These are phyloP conservation scores for Azorinus chamasolen DNA, from an alignment of 2,888 invertebrate species.

Conservation along the genomic window DNA sequence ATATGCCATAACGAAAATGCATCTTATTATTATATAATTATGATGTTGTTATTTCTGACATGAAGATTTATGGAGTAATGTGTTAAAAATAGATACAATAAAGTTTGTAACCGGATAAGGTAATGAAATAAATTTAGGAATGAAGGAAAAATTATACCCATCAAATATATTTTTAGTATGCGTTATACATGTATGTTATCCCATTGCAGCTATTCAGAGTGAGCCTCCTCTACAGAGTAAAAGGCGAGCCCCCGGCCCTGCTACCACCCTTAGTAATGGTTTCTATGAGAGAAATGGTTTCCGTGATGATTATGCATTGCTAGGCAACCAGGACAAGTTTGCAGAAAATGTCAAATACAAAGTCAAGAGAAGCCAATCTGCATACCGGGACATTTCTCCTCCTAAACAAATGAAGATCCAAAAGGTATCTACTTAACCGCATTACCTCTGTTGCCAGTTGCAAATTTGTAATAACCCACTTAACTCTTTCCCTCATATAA, in stretches of 20 bases:
- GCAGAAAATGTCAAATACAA: slow-evolving; percentile 79
- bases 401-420: slow-evolving; percentile 72
- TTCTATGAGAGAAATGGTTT: slow-evolving; percentile 61
- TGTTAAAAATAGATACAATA: no score
- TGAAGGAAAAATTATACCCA: no score
- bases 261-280: slow-evolving; percentile 71
- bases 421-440: slow-evolving; percentile 33
- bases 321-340: slow-evolving; percentile 84
- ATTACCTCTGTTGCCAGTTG: no score
- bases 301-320: slow-evolving; percentile 77
- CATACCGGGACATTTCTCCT: slow-evolving; percentile 66
- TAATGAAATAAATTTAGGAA: no score
- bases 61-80: no score
- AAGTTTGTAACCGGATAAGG: no score
- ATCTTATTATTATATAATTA: no score
- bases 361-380: slow-evolving; percentile 40
- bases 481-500: no score
- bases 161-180: no score
- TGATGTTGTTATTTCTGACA: no score
- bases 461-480: no score
- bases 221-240: slow-evolving; percentile 84
- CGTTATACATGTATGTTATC: not conserved
- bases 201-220: slow-evolving; percentile 60
- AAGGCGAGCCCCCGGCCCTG: slow-evolving; percentile 75
- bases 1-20: no score